These are phyloP conservation scores for Hippocampus zosterae DNA, from an alignment of 2,113 vertebrate species.

Conservation along the genomic window DNA sequence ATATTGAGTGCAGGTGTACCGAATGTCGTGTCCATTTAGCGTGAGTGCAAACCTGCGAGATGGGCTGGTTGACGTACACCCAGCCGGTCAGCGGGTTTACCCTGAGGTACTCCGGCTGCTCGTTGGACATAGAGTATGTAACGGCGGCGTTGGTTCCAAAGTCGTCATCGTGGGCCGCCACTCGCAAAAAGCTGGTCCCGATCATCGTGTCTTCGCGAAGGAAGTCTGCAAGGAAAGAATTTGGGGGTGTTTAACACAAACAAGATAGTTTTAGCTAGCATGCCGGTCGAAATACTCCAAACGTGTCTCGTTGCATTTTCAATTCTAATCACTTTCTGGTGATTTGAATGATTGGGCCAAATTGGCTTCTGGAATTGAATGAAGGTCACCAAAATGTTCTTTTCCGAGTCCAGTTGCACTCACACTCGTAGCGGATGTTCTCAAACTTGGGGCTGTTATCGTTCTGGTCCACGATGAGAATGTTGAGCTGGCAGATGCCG, in stretches of 20 bases:
- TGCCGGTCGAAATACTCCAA: too few species aligned
- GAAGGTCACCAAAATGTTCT: too few species aligned
- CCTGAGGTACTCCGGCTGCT: slow-evolving; percentile 78
- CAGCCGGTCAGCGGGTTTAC: slow-evolving; percentile 83
- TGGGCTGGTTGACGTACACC: slow-evolving; percentile 83
- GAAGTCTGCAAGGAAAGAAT: slow-evolving; percentile 69
- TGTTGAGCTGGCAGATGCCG: slow-evolving; percentile 85
- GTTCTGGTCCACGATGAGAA: slow-evolving; percentile 85
- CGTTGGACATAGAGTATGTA: slow-evolving; percentile 75
- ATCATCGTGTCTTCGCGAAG: slow-evolving; percentile 82
- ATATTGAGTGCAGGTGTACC: neutral
- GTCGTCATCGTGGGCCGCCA: slow-evolving; percentile 83
- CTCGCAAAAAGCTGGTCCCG: slow-evolving; percentile 83
- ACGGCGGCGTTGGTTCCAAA: slow-evolving; percentile 80
- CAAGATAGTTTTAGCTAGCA: too few species aligned
- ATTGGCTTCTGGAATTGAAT: too few species aligned
- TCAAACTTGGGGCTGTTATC: slow-evolving; percentile 90
- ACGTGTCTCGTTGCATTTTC: too few species aligned
- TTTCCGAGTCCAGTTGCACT: slow-evolving; percentile 42
- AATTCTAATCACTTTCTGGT: too few species aligned
- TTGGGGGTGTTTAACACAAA: neutral
- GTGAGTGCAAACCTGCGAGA: slow-evolving; percentile 74
- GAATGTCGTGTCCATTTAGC: neutral
- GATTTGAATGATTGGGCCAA: too few species aligned
- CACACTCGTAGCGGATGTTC: slow-evolving; percentile 86